phyloP scores from a whole-genome alignment of 2,888 invertebrate species.

The Dione vanillae region DNA sequence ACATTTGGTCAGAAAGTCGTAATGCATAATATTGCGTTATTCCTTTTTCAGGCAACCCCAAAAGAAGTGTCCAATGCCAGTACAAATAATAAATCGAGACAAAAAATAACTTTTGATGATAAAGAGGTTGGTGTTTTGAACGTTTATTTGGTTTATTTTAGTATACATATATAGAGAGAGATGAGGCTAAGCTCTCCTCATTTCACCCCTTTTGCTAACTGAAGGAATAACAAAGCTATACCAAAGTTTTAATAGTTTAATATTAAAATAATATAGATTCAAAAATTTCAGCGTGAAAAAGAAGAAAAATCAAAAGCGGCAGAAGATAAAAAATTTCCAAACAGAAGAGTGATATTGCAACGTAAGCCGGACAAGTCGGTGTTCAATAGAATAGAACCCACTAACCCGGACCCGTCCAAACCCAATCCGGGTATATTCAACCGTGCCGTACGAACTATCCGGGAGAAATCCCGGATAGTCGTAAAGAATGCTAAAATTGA shows the following conservation, averaged over 20 bases:
- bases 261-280: neutral
- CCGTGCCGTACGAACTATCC: conserved; percentile 69
- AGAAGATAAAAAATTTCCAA: conserved; percentile 16
- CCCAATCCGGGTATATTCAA: conserved; percentile 72
- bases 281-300: neutral
- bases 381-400: conserved; percentile 60
- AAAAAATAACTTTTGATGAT: conserved; percentile 66
- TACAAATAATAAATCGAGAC: conserved; percentile 57
- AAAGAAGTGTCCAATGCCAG: conserved; percentile 45
- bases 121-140: conserved; percentile 61
- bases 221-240: no score
- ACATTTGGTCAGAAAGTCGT: no score
- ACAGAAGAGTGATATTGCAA: neutral
- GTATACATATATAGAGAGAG: neutral
- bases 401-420: conserved; percentile 56
- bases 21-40: neutral
- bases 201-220: no score
- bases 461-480: conserved; percentile 54
- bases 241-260: no score
- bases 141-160: no score
- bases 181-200: no score
- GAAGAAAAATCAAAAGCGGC: neutral
- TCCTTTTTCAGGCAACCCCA: neutral
- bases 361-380: conserved; percentile 64
- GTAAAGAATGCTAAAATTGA: conserved; percentile 60